Base-by-base conservation (phyloP, 2,888 invertebrate species). In the Cheilosia vulpina region DNA sequence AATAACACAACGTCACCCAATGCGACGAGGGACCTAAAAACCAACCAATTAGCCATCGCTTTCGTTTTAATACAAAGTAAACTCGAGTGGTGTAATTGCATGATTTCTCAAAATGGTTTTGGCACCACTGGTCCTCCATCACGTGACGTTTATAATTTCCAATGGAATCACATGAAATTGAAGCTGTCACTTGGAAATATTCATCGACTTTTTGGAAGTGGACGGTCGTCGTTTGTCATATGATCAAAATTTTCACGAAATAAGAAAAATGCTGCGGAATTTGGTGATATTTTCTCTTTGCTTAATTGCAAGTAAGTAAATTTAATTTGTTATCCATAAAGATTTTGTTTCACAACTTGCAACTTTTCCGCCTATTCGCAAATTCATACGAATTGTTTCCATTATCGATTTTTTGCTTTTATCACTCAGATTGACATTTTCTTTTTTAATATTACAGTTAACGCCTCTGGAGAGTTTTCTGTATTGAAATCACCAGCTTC, bases 401-500 rank as follows among this genome's bases (percentile, higher is more conserved):
- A 11, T 4, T 81, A 81, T 85, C 52, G 84, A 85, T 81, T 85
- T 85, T 85, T 76, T 77, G 66, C 43, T 17, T 38, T 79, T 60
- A 80, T 71, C 80, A 34, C 24, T 13, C 31, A 0, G 24, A 31
- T 2, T 58, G 15, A 24, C 11, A 41, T 57, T 63, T 43, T 38
- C n/a, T 55, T 63, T 58, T 31, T 6, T 43, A 45, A 5, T 57
- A 13, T 77, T 80, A 21, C 76, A 91, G 92, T 89, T 76, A 88
- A 89, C 65, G 92, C 91, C 34, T 87, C 89, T 76, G 92, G 92
- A 34, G 95, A 96, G 91, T 94, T 97, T 78, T 93, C 94, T 57
- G 92, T 97, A 73, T 92, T 96, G 73, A 94, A 95, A 89, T 94
- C 94, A 88, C 96, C 97, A 19, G 92, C 94, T 69, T 95, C 96